Conservation (phyloP, 1,140 invertebrate genomes). For the Sitophilus oryzae region DNA sequence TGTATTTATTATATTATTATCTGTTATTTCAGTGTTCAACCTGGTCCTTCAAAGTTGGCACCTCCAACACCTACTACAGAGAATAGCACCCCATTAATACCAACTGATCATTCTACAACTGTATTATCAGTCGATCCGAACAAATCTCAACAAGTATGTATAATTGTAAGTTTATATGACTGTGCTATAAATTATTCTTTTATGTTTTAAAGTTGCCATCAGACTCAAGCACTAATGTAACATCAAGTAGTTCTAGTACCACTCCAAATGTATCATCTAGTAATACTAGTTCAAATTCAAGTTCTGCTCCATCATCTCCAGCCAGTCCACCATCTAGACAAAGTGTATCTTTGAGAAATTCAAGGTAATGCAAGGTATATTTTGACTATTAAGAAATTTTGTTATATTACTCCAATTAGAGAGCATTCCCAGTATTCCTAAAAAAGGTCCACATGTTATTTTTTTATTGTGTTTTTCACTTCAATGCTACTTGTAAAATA, state of each 20-base stretch:
- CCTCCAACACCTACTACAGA: slow-evolving; percentile 59
- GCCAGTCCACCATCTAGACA: slow-evolving; percentile 44
- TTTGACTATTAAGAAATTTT: too few relatives aligned
- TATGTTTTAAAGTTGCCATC: slow-evolving; percentile 41
- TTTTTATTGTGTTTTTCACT: too few relatives aligned
- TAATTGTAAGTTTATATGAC: background rate
- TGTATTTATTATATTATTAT: background rate
- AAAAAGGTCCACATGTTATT: too few relatives aligned
- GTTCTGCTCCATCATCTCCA: slow-evolving; percentile 52
- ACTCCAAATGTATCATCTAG: slow-evolving; percentile 58
- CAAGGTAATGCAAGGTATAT: too few relatives aligned
- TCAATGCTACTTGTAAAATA: too few relatives aligned
- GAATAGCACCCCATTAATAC: slow-evolving; percentile 54
- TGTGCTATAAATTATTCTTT: background rate
- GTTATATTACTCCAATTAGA: too few relatives aligned
- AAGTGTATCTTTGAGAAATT: slow-evolving; percentile 44
- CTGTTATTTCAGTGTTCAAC: slow-evolving; percentile 47
- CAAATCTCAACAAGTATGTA: slow-evolving; percentile 10
- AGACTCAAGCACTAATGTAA: slow-evolving; percentile 52
- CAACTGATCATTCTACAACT: slow-evolving; percentile 49
- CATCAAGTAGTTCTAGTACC: slow-evolving; percentile 53
- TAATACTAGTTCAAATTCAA: slow-evolving; percentile 56
- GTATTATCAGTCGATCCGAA: slow-evolving; percentile 24
- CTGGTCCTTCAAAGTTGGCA: slow-evolving; percentile 56
- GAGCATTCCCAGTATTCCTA: too few relatives aligned